Conservation (phyloP, 1,140 invertebrate species). For the Muscidifurax raptorellus region DNA sequence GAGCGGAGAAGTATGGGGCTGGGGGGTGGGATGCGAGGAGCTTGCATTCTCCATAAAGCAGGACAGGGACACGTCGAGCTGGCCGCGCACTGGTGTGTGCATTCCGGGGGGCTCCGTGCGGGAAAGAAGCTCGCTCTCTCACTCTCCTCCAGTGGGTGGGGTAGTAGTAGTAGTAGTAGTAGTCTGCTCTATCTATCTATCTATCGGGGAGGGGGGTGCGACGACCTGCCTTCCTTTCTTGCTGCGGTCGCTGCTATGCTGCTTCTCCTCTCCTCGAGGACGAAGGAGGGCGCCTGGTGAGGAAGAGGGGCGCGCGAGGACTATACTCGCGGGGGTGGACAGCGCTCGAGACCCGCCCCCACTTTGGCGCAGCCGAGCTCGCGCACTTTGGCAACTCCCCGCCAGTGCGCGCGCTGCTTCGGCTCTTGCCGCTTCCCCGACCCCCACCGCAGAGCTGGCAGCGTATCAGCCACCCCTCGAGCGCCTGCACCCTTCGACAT, state of each 20-base stretch:
- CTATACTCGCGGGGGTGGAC: slow-evolving; percentile 68
- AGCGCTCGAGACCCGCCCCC: slow-evolving; percentile 72
- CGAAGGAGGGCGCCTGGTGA: slow-evolving; percentile 36
- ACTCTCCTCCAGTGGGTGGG: slow-evolving; percentile 11
- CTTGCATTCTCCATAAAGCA: slow-evolving; percentile 32
- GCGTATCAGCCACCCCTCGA: slow-evolving; percentile 67
- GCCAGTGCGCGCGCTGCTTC: slow-evolving; percentile 53
- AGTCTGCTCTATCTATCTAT: background rate
- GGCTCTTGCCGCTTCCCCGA: background rate
- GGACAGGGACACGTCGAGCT: slow-evolving; percentile 15
- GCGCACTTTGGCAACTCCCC: slow-evolving; percentile 67
- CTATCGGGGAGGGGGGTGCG: slow-evolving; percentile 4
- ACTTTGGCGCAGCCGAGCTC: slow-evolving; percentile 65
- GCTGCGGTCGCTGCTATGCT: slow-evolving; percentile 51
- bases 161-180: background rate
- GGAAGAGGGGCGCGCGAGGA: slow-evolving; percentile 55
- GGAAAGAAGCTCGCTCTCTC: background rate
- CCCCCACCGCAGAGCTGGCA: slow-evolving; percentile 2
- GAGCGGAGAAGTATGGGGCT: background rate
- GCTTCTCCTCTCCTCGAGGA: slow-evolving; percentile 54
- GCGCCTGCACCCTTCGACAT: slow-evolving; percentile 68
- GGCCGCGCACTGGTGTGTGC: slow-evolving; percentile 30
- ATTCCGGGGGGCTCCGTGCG: slow-evolving; percentile 33
- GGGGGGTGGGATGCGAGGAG: background rate
- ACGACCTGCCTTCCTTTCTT: slow-evolving; percentile 58